A percentile compares a stretch with the other conserved stretches of the same genome.
Conservation (phyloP, 1,140 invertebrate species). For the Ladona fulva region DNA sequence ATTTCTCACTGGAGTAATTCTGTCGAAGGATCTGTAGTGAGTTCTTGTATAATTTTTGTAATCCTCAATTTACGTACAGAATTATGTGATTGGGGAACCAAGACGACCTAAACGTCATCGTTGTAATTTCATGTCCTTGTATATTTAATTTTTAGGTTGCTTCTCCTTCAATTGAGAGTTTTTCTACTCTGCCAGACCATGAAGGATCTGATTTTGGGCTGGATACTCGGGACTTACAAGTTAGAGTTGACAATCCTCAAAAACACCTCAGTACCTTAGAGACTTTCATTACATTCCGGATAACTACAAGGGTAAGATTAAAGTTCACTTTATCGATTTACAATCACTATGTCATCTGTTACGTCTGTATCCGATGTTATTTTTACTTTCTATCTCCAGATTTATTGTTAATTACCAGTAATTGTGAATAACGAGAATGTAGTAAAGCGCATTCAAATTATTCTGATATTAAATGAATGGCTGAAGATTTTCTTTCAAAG, state of each 20-base stretch:
- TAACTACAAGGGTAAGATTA: conserved; percentile 50
- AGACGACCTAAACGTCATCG: conserved; percentile 20
- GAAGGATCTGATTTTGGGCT: conserved; percentile 42
- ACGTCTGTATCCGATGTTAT: too few species aligned
- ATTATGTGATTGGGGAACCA: neutral
- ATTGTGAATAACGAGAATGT: too few species aligned
- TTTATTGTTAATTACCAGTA: too few species aligned
- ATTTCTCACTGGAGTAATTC: conserved; percentile 39
- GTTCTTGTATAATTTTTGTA: conserved; percentile 13
- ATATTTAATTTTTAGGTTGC: conserved; percentile 34
- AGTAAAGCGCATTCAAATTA: too few species aligned
- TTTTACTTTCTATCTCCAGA: too few species aligned
- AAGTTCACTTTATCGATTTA: too few species aligned
- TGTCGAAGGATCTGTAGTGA: conserved; percentile 38
- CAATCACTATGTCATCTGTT: too few species aligned
- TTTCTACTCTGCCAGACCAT: conserved; percentile 50
- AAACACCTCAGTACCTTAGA: conserved; percentile 66
- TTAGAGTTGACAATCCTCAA: conserved; percentile 67
- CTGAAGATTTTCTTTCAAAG: too few species aligned
- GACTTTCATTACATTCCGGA: conserved; percentile 63
- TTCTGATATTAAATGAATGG: too few species aligned
- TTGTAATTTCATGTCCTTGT: neutral
- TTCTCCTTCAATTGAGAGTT: conserved; percentile 51
- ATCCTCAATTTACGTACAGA: neutral
- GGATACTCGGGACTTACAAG: conserved; percentile 49